These are phyloP conservation scores for Luperina testacea DNA, from an alignment of 2,888 invertebrate species.

Conservation along the genomic window DNA sequence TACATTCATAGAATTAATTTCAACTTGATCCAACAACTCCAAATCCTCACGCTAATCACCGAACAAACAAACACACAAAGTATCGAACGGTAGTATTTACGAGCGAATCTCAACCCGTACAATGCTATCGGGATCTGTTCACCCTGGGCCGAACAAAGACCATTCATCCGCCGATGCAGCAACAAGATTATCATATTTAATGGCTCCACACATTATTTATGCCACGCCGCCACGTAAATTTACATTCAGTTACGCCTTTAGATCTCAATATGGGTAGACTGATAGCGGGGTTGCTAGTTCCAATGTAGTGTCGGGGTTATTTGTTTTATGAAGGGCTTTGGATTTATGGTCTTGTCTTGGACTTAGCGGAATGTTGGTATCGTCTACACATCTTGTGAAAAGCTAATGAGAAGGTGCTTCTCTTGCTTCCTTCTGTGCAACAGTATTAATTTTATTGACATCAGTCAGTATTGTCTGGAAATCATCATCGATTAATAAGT, in stretches of 20 bases:
- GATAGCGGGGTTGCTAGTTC: slow-evolving; percentile 75
- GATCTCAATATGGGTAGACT: slow-evolving; percentile 80
- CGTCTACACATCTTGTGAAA: slow-evolving; percentile 4
- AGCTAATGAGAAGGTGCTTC: background rate
- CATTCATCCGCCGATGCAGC: slow-evolving; percentile 76
- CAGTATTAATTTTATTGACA: background rate
- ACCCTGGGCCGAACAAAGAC: slow-evolving; percentile 74
- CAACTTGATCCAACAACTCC: slow-evolving; percentile 15
- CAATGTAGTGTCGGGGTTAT: slow-evolving; percentile 57
- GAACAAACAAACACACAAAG: slow-evolving; percentile 57
- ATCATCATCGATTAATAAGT: background rate
- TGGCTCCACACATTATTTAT: slow-evolving; percentile 73
- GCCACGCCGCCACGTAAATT: slow-evolving; percentile 77
- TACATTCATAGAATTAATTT: slow-evolving; percentile 29
- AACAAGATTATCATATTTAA: slow-evolving; percentile 82
- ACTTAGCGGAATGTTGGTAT: slow-evolving; percentile 23
- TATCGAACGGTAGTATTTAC: slow-evolving; percentile 65
- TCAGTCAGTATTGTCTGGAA: background rate
- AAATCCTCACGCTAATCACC: slow-evolving; percentile 58
- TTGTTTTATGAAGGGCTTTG: slow-evolving; percentile 62
- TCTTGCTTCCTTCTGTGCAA: background rate
- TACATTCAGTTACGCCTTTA: slow-evolving; percentile 83
- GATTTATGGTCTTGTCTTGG: slow-evolving; percentile 47
- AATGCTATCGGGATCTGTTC: slow-evolving; percentile 72
- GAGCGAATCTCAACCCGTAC: slow-evolving; percentile 65